Percentiles rank a stretch among this genome's conserved stretches.
These are phyloP conservation scores for Triplophysa dalaica DNA, from an alignment of 2,113 vertebrate genomes.

Conservation along the genomic window DNA sequence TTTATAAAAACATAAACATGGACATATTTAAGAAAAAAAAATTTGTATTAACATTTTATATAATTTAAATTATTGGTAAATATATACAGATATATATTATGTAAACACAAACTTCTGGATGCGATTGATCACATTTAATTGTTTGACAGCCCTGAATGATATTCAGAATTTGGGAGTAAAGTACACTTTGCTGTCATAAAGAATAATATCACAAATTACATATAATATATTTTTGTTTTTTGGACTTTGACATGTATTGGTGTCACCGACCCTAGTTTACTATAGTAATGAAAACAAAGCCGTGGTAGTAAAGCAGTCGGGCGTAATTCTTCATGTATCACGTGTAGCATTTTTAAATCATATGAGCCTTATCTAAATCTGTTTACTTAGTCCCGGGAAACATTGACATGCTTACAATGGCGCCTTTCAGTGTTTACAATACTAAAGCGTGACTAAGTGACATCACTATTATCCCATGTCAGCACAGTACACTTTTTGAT, in stretches of 20 bases:
- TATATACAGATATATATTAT: too few relatives aligned
- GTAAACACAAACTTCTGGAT: too few relatives aligned
- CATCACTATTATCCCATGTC: constrained; percentile 10
- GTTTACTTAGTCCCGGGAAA: constrained; percentile 32
- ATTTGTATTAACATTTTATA: too few relatives aligned
- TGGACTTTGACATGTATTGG: neutral
- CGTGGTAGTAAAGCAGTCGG: neutral
- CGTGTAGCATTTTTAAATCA: neutral
- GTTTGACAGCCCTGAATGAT: too few relatives aligned
- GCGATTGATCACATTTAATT: too few relatives aligned
- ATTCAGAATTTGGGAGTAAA: neutral
- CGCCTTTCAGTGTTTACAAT: constrained; percentile 24
- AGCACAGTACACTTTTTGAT: constrained; percentile 11
- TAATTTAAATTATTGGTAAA: too few relatives aligned
- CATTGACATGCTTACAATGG: constrained; percentile 21
- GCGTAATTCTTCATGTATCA: neutral
- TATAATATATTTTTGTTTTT: too few relatives aligned
- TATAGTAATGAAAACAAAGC: neutral
- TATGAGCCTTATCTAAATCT: neutral
- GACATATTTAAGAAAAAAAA: too few relatives aligned
- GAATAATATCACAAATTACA: too few relatives aligned
- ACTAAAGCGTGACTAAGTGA: constrained; percentile 24
- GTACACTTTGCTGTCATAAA: too few relatives aligned
- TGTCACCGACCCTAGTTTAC: neutral
- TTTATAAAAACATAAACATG: too few relatives aligned